Conservation (phyloP, 2,113 vertebrate genomes). For the Plotosus lineatus region DNA sequence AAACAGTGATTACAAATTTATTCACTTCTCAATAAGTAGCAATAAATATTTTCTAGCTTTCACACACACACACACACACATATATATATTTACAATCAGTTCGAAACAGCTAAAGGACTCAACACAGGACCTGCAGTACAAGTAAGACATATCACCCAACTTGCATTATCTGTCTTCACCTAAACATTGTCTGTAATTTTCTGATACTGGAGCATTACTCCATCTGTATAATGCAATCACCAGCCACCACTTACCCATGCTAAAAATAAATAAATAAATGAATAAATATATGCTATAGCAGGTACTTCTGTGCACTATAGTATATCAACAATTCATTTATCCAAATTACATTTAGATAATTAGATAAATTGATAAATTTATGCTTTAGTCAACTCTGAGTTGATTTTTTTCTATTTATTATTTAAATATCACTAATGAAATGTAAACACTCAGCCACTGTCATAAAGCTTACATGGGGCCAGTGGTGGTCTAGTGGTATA, state of each 20-base stretch:
- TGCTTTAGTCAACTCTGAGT: not conserved
- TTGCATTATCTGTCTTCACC: not conserved
- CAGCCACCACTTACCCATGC: no score
- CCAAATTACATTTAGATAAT: not conserved
- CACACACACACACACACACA: not conserved
- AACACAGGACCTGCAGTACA: not conserved
- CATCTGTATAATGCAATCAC: not conserved
- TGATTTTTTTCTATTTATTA: not conserved
- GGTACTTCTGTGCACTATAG: not conserved
- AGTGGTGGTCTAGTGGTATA: no score
- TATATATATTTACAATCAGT: not conserved
- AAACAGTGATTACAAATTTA: slow-evolving; percentile 17
- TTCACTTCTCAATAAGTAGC: slow-evolving; percentile 19
- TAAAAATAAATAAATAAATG: no score
- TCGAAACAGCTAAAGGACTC: not conserved
- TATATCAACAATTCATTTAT: not conserved
- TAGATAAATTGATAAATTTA: not conserved
- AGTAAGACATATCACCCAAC: not conserved
- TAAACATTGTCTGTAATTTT: not conserved
- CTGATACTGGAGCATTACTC: not conserved
- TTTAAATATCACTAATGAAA: not conserved
- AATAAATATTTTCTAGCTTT: slow-evolving; percentile 1
- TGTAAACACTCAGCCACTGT: not conserved
- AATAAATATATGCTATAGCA: not conserved
- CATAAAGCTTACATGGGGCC: no score